These are phyloP conservation scores for Lophotriccus pileatus DNA, from an alignment of 2,797 vertebrate genomes.

Conservation along the genomic window DNA sequence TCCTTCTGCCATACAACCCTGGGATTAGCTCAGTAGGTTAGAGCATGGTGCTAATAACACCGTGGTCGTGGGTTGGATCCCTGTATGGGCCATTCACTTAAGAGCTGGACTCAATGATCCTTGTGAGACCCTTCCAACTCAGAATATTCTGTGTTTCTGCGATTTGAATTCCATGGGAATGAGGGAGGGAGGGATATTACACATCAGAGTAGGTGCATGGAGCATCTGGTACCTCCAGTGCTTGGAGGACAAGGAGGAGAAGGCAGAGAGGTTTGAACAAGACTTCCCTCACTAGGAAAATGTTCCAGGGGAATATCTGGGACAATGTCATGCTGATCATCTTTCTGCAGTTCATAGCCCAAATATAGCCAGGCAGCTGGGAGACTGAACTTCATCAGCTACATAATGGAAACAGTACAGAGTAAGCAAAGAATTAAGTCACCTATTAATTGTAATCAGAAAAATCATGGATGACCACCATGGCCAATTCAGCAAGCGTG, in stretches of 20 bases:
- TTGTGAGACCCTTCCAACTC: background rate
- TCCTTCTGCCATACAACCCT: background rate
- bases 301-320: background rate
- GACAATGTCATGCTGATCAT: background rate
- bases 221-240: fast-evolving
- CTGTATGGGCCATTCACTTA: background rate
- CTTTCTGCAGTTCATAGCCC: constrained; percentile 33
- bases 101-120: background rate
- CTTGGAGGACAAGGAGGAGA: background rate
- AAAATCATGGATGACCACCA: background rate
- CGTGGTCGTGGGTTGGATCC: background rate
- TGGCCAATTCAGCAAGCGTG: background rate
- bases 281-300: background rate
- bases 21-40: background rate
- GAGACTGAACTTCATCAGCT: background rate
- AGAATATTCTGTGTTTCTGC: background rate
- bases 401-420: constrained; percentile 19
- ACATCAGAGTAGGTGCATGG: fast-evolving
- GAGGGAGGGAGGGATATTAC: background rate
- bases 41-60: background rate
- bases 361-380: constrained; percentile 15
- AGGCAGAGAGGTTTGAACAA: background rate
- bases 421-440: constrained; percentile 50
- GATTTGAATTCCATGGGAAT: background rate
- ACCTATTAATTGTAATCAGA: constrained; percentile 3